Evolutionary conservation across 1,140 invertebrate species (phyloP), one percentile per base, ranked within the genome.

Genomic region (Dysdera silvatica): DNA sequence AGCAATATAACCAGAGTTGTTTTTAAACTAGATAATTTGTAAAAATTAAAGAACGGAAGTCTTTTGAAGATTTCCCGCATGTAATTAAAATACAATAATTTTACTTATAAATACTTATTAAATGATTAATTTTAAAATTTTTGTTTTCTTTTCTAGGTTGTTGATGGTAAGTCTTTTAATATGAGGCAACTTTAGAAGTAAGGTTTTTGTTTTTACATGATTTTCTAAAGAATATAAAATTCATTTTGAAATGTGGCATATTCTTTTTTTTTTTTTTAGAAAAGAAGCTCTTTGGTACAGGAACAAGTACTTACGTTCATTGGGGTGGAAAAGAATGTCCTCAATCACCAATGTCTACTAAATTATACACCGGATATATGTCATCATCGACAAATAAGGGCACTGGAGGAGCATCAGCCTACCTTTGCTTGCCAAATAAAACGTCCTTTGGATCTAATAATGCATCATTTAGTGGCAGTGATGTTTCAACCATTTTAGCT

Each of bases 271-370:
- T 45, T 16, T n/a, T 49, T 18, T 12, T 18, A 63, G 52, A 63
- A 29, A 56, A 49, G 45, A 63, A 56, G 31, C 26, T 62, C 20
- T 62, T 55, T 24, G 60, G 60, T 12, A 55, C 60, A 8, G 60
- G 60, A 0, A 62, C 60, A 14, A 29, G 32, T 4, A 49, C 45
- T 3, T 62, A 62, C 26, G 24, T 40, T 6, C 40, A 45, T 20
- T 62, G 60, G 60, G 60, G 60, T 1, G 20, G 41, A 0, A 62
- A 62, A 20, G 41, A 55, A 48, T 62, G 60, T 24, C 60, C 60
- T 5, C 23, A 8, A 20, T 55, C 60, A 2, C 52, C 60, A 16
- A 62, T 62, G 60, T 37, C 56, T 14, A 32, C 26, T 31, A 26
- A 55, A 29, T 28, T 62, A 16, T 14, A 55, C 32, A 55, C 60